Conservation (phyloP, 2,113 vertebrate species). For the Dicaeum eximium region DNA sequence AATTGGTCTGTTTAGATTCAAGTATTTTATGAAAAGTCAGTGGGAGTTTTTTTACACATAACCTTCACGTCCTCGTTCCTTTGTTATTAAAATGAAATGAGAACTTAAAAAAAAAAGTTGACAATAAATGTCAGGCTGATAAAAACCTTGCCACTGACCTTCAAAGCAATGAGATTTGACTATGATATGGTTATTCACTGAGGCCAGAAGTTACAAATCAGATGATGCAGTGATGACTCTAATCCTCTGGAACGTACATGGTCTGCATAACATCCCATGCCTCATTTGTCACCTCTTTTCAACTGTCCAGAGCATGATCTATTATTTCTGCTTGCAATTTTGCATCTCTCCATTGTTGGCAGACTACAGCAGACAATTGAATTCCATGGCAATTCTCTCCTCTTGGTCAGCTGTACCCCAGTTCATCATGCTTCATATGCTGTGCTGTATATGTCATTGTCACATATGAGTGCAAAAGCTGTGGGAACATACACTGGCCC, state of each 20-base stretch:
- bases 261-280: not conserved
- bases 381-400: not conserved
- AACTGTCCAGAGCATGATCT: not conserved
- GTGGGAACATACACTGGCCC: not conserved
- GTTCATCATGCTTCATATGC: not conserved
- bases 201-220: not conserved
- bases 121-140: constrained; percentile 28
- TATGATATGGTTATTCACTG: not conserved
- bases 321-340: not conserved
- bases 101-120: not conserved
- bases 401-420: not conserved
- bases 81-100: constrained; percentile 18
- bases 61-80: not conserved
- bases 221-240: not conserved
- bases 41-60: not conserved
- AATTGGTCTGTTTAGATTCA: not conserved
- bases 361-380: not conserved
- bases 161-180: constrained; percentile 7
- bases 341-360: not conserved
- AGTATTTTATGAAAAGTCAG: not conserved
- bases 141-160: constrained; percentile 12
- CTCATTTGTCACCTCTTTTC: not conserved
- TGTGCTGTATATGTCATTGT: not conserved
- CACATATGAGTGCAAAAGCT: not conserved
- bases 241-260: not conserved